Conservation (phyloP, 2,113 vertebrate genomes). For the Opisthocomus hoazin region DNA sequence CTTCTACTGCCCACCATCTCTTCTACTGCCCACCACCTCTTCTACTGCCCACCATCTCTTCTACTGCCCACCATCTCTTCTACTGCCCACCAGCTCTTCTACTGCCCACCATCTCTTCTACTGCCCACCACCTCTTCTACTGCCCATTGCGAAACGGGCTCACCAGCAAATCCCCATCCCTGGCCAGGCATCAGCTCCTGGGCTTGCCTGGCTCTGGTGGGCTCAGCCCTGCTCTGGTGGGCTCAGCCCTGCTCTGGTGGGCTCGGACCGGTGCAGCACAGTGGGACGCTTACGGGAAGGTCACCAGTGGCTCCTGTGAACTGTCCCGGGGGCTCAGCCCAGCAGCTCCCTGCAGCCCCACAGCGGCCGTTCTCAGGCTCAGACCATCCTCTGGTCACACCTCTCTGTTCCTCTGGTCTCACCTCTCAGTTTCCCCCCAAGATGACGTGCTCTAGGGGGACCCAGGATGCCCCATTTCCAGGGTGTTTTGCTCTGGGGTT, state of each 20-base stretch:
- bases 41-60: too few species aligned
- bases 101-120: too few species aligned
- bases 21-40: too few species aligned
- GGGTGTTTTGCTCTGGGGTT: not conserved
- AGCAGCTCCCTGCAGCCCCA: not conserved
- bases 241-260: too few species aligned
- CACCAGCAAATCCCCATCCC: too few species aligned
- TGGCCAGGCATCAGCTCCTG: not conserved
- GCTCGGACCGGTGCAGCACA: not conserved
- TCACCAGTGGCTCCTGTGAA: not conserved
- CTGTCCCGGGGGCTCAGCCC: not conserved
- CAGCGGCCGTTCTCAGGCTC: accelerated
- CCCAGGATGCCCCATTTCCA: too few species aligned
- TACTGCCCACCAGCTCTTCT: too few species aligned
- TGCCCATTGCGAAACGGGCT: not conserved
- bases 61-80: too few species aligned
- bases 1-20: too few species aligned
- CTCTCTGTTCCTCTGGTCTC: not conserved
- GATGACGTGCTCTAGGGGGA: not conserved
- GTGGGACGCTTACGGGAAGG: not conserved
- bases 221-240: too few species aligned
- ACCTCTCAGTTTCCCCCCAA: accelerated
- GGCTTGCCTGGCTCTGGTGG: too few species aligned
- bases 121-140: too few species aligned
- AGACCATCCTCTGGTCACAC: accelerated